Percentiles rank a stretch among this genome's conserved stretches.
Evolutionary conservation across 2,888 invertebrate genomes (phyloP).

Genomic region (Tineola bisselliella): DNA sequence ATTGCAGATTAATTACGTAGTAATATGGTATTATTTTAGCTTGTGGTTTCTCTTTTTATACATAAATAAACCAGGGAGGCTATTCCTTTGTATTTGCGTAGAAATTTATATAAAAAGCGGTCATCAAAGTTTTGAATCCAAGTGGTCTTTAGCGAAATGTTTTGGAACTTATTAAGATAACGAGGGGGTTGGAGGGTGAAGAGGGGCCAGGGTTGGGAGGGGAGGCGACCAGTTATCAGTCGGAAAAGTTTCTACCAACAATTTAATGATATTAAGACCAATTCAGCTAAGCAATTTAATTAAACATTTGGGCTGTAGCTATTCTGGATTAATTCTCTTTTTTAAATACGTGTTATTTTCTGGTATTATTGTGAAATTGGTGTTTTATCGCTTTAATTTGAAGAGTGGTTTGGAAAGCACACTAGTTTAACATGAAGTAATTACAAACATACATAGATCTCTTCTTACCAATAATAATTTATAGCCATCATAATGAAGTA

Average conservation of each 20-base stretch:
- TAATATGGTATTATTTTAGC: no score
- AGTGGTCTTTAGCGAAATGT: constrained; percentile 1
- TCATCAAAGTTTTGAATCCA: not conserved
- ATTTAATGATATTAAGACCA: constrained; percentile 2
- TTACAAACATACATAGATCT: no score
- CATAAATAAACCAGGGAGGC: no score
- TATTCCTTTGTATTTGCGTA: no score
- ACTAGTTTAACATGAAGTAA: no score
- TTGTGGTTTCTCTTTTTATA: no score
- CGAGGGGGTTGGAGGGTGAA: not conserved
- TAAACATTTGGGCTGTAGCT: not conserved
- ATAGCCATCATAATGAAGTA: no score
- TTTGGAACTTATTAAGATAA: constrained; percentile 3
- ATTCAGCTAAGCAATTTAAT: constrained; percentile 1
- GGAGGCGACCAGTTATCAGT: not conserved
- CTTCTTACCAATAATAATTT: no score
- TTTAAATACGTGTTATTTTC: not conserved
- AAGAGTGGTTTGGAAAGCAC: no score
- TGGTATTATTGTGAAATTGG: no score
- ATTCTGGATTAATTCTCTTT: not conserved
- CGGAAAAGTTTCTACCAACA: not conserved
- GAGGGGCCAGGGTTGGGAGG: not conserved
- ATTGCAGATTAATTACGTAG: no score
- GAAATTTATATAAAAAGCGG: not conserved
- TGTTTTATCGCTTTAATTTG: no score